phyloP scores from a whole-genome alignment of 2,888 invertebrate species.

The Cistogaster globosa region DNA sequence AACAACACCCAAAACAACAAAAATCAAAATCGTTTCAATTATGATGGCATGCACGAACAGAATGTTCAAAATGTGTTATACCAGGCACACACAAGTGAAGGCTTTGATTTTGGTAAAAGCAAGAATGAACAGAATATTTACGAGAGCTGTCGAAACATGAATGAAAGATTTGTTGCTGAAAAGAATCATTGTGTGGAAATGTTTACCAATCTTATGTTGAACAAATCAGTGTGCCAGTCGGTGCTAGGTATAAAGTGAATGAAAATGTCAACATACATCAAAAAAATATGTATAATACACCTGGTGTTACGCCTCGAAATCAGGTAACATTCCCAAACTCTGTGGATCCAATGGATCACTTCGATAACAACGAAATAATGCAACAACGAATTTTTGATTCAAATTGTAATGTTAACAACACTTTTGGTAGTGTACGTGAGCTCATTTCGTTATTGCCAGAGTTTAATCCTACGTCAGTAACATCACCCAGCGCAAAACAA shows the following conservation, averaged over 20 bases:
- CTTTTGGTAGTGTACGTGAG: neutral
- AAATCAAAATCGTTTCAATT: neutral
- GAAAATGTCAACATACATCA: neutral
- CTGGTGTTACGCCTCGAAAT: neutral
- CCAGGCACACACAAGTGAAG: too few species aligned
- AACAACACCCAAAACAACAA: too few species aligned
- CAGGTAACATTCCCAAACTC: neutral
- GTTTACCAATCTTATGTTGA: neutral
- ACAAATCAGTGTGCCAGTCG: neutral
- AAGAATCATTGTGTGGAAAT: neutral
- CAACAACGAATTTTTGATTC: neutral
- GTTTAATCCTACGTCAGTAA: neutral
- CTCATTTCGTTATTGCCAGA: constrained; percentile 6
- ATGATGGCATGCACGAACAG: neutral
- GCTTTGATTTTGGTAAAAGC: too few species aligned
- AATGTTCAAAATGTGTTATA: too few species aligned
- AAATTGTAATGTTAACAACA: neutral
- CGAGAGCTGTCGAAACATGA: neutral
- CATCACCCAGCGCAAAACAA: neutral
- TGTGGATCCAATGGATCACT: neutral
- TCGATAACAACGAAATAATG: neutral
- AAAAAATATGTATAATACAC: neutral
- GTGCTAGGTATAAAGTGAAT: neutral
- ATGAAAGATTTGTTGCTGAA: neutral
- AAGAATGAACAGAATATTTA: neutral